Evolutionary conservation across 92 coral and sea anemone species (phyloP).

Genomic region (Anthopleura xanthogrammica): DNA sequence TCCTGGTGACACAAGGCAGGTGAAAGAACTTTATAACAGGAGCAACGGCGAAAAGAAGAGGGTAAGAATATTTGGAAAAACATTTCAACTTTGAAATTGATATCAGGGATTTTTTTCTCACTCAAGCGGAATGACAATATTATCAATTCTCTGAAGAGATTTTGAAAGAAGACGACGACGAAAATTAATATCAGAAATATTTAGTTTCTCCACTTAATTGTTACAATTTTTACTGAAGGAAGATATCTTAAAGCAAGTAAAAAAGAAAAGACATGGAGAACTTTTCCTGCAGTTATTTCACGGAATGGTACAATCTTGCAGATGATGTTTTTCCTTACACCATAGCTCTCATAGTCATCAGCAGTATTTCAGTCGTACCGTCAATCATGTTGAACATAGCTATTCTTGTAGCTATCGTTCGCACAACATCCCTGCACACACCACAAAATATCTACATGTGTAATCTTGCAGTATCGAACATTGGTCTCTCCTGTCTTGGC

Average conservation of each 20-base stretch:
- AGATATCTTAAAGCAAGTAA: neutral
- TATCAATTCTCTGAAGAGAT: no score
- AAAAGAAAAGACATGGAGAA: neutral
- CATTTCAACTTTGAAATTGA: no score
- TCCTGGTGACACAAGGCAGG: no score
- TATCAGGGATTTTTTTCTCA: no score
- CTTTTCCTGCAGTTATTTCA: neutral
- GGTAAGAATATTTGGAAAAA: no score
- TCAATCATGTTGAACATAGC: neutral
- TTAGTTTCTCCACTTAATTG: neutral
- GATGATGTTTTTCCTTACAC: neutral
- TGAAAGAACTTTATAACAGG: no score
- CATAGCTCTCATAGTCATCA: neutral
- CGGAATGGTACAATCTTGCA: slow-evolving; percentile 5
- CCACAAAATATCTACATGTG: slow-evolving; percentile 2
- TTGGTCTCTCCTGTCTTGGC: slow-evolving; percentile 1
- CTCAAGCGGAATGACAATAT: no score
- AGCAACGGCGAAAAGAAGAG: no score
- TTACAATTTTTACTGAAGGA: neutral
- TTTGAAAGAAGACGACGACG: no score
- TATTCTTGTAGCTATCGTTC: neutral
- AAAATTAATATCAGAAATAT: no score
- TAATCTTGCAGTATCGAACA: slow-evolving; percentile 7
- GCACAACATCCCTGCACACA: neutral
- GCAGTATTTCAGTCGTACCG: neutral